Evolutionary conservation across 2,797 vertebrate species (phyloP), one percentile per base, ranked within the genome.

Genomic region (Paramormyrops hopkinsi): DNA sequence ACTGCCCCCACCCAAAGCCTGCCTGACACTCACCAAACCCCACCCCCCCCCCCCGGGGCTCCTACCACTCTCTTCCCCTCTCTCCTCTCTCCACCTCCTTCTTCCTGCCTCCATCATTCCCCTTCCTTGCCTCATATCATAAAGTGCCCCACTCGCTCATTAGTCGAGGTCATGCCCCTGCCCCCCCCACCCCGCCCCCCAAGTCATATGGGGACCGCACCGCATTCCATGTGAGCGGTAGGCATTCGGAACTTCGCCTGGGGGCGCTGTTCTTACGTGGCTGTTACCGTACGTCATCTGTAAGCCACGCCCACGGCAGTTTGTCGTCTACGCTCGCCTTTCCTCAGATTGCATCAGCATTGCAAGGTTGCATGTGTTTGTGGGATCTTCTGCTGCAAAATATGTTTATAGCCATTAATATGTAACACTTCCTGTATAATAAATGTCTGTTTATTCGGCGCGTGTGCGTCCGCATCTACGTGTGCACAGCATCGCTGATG

Each of bases 281-380:
- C 8, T 14, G 53, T 59, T n/a, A 11, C 12, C 33, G 7, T 19
- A n/a, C 86, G 14, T 87, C 53, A n/a, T 56, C 29, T 19, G 8
- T 37, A 87, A 56, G 86, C 51, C 86, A 56, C 86, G 9, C 86
- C 86, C 53, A 41, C 17, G 6, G 51, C 51, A 56, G 51, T 37
- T 22, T 41, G 50, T 14, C 22, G 6, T 19, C 48, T 4, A 19
- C 6, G 14, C 25, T 29, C 22, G 53, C 85, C 85, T 87, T 87
- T 87, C 86, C 86, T 51, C 17, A 11, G 53, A 86, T 86, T 87
- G 86, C 86, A 87, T 87, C 86, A 87, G 86, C 37, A 56, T 87
- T 87, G 53, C 86, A 56, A 14, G 53, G 53, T 33, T 37, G 86
- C 86, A 56, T 56, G 51, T 37, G 86, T 56, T 87, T 87, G 86